Evolutionary conservation across 2,888 invertebrate genomes (phyloP), one percentile per base, ranked within the genome.

Genomic region (Hirtodrosophila alboralis): DNA sequence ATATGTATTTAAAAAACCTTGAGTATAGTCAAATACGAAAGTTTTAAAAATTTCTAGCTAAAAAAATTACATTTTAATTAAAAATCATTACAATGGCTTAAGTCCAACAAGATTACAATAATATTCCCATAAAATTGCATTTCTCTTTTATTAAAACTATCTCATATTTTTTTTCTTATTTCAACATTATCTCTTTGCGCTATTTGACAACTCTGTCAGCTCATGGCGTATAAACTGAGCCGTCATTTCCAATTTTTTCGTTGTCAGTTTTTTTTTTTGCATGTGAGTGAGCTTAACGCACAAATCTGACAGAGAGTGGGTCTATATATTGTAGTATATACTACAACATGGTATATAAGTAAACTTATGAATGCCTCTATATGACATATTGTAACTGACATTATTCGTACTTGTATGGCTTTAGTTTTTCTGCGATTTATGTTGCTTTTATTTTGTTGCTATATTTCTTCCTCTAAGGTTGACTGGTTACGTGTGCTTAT

Each of bases 371-470:
- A 44, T 61, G 34, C 27, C 23, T 36, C 37, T 43, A 45, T 63
- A 60, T 75, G 81, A 63, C 57, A 61, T 76, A 76, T 73, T 61
- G 65, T 43, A 30, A 52, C 56, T 64, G 85, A 59, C 78, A 58
- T 47, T 38, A 36, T 45, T 36, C 27, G 34, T 38, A 62, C 36
- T 52, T 62, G 38, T 48, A 45, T 45, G 61, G 57, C 60, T 60
- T 52, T 44, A 51, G 36, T 14, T 40, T 21, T n/a, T n/a, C n/a
- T n/a, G 27, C 16, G 12, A 13, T 23, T 49, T 28, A 10, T 13
- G 12, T 27, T 36, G 18, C 44, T 36, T 21, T 48, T 47, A 7
- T 23, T 23, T 45, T 51, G 21, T 12, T 34, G 49, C n/a, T n/a
- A n/a, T n/a, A n/a, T 41, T 21, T 57, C 44, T 60, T 34, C 34